Percentiles rank a stretch among this genome's conserved stretches.
phyloP scores from a whole-genome alignment of 2,888 invertebrate genomes.

The Drosophila pseudotakahashii region DNA sequence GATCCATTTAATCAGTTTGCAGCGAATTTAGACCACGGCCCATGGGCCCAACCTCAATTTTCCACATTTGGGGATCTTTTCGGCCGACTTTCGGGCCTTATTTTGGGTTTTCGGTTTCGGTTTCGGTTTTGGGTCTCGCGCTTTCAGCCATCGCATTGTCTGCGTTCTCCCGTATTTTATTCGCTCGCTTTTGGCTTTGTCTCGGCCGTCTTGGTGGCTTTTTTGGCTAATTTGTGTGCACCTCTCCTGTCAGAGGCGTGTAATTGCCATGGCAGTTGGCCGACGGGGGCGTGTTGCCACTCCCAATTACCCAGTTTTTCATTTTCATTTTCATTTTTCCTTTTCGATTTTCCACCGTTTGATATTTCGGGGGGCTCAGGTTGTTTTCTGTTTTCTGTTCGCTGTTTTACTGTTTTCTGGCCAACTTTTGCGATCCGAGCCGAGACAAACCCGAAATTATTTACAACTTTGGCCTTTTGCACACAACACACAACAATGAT shows the following conservation, averaged over 20 bases:
- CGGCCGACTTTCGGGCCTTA: conserved; percentile 27
- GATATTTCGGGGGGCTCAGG: conserved; percentile 69
- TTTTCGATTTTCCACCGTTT: conserved; percentile 59
- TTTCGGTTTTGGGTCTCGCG: conserved; percentile 17
- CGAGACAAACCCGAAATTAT: conserved; percentile 70
- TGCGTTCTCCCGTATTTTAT: conserved; percentile 12
- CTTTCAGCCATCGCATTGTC: conserved; percentile 27
- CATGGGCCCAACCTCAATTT: conserved; percentile 61
- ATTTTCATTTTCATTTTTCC: conserved; percentile 26
- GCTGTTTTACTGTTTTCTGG: conserved; percentile 26
- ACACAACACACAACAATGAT: conserved; percentile 39
- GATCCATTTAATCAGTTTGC: not conserved
- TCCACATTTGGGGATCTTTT: conserved; percentile 49
- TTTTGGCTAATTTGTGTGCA: conserved; percentile 52
- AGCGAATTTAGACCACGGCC: not conserved
- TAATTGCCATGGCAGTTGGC: conserved; percentile 49
- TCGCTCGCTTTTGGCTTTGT: conserved; percentile 10
- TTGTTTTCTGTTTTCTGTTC: conserved; percentile 32
- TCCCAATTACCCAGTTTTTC: conserved; percentile 48
- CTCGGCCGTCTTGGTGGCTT: conserved; percentile 27
- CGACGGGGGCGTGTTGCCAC: conserved; percentile 51
- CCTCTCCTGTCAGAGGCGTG: conserved; percentile 51
- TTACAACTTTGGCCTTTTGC: conserved; percentile 74
- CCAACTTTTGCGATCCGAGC: conserved; percentile 50
- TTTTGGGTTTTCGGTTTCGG: conserved; percentile 18